Percentiles rank a stretch among this genome's conserved stretches.
phyloP scores from a whole-genome alignment of 2,888 invertebrate genomes.

The Leucoma salicis region DNA sequence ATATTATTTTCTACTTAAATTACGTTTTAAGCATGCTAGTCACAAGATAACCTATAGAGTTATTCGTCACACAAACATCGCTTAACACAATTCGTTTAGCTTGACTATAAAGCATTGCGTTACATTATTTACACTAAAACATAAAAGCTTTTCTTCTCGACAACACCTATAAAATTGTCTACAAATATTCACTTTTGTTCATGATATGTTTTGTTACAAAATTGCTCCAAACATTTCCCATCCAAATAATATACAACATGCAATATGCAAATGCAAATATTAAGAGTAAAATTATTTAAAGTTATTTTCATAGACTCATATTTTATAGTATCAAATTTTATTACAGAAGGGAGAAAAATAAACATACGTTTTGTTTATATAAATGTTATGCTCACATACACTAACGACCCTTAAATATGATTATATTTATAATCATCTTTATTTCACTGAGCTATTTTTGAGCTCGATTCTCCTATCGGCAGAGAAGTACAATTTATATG shows the following conservation, averaged over 20 bases:
- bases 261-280: too few species aligned
- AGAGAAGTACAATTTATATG: too few species aligned
- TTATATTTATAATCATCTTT: too few species aligned
- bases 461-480: too few species aligned
- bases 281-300: too few species aligned
- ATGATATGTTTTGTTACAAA: slow-evolving; percentile 77
- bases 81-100: slow-evolving; percentile 10
- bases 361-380: too few species aligned
- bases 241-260: slow-evolving; percentile 18
- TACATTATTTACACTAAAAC: slow-evolving; percentile 8
- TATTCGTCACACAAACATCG: neutral
- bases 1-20: slow-evolving; percentile 28
- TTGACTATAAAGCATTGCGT: slow-evolving; percentile 19
- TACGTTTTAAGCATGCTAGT: slow-evolving; percentile 41
- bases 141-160: slow-evolving; percentile 27
- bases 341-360: too few species aligned
- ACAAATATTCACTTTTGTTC: slow-evolving; percentile 66
- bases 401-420: too few species aligned
- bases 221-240: slow-evolving; percentile 41
- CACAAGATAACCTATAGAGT: slow-evolving; percentile 12
- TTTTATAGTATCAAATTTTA: too few species aligned
- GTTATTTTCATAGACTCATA: too few species aligned
- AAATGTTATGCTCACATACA: too few species aligned
- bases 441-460: too few species aligned
- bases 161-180: slow-evolving; percentile 62